These are phyloP conservation scores for Chamaetylas fuelleborni DNA, from an alignment of 2,113 vertebrate species.

Conservation along the genomic window DNA sequence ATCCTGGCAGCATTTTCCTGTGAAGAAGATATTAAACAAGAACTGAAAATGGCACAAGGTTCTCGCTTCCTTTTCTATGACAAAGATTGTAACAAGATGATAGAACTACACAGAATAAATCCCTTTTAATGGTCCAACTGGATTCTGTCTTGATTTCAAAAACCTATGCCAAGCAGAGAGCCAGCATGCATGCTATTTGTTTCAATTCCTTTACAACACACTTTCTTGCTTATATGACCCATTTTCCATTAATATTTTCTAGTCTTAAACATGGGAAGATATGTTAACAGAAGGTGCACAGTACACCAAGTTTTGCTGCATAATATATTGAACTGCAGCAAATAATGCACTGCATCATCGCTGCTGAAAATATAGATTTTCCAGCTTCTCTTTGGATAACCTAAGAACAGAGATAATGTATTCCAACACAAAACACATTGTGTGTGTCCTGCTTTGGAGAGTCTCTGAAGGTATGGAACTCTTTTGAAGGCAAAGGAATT, in stretches of 20 bases:
- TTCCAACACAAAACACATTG: neutral
- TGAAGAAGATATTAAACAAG: conserved; percentile 47
- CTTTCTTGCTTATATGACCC: neutral
- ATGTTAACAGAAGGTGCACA: neutral
- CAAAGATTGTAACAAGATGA: conserved; percentile 20
- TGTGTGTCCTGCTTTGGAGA: neutral
- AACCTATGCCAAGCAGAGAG: neutral
- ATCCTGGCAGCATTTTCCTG: conserved; percentile 23
- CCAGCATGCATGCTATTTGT: neutral
- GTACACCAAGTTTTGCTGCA: neutral
- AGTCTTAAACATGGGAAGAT: neutral
- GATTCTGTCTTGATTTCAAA: neutral
- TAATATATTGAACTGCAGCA: neutral
- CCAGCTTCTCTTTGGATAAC: neutral
- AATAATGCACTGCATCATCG: neutral
- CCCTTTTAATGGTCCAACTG: neutral
- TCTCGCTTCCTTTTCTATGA: neutral
- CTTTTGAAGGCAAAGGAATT: neutral
- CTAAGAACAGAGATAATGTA: neutral
- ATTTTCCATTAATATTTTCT: neutral
- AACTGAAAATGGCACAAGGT: conserved; percentile 27
- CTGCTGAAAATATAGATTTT: neutral
- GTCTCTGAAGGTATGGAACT: neutral
- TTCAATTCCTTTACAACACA: neutral
- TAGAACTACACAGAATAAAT: conserved; percentile 37